Conservation (phyloP, 1,140 invertebrate genomes). For the Drosophila persimilis region DNA sequence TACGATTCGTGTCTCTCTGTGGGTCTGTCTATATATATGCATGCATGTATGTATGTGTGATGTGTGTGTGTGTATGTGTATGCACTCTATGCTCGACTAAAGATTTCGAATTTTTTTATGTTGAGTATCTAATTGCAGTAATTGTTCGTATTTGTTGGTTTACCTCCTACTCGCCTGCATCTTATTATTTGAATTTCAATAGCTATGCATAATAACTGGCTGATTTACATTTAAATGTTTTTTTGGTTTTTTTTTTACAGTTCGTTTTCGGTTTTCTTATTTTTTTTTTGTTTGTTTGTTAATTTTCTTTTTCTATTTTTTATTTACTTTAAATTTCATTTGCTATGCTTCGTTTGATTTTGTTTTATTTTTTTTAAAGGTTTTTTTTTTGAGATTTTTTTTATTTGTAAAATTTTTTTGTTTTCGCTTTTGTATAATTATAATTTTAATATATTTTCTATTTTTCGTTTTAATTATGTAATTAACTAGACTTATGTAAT, state of each 20-base stretch:
- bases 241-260: slow-evolving; percentile 53
- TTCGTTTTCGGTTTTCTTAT: slow-evolving; percentile 50
- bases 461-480: slow-evolving; percentile 61
- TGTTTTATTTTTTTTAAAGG: slow-evolving; percentile 49
- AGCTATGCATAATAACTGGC: slow-evolving; percentile 74
- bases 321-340: slow-evolving; percentile 65
- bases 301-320: slow-evolving; percentile 40
- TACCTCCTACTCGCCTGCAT: slow-evolving; percentile 12
- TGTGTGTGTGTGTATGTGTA: slow-evolving; percentile 31
- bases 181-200: slow-evolving; percentile 55
- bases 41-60: slow-evolving; percentile 8
- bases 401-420: slow-evolving; percentile 49
- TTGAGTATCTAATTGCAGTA: slow-evolving; percentile 77
- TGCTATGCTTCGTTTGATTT: slow-evolving; percentile 77
- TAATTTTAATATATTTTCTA: slow-evolving; percentile 59
- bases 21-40: slow-evolving; percentile 8
- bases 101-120: slow-evolving; percentile 72
- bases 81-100: slow-evolving; percentile 60
- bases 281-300: slow-evolving; percentile 33
- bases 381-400: slow-evolving; percentile 46
- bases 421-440: slow-evolving; percentile 58
- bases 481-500: slow-evolving; percentile 82
- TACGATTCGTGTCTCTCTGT: slow-evolving; percentile 8
- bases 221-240: slow-evolving; percentile 75
- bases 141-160: slow-evolving; percentile 42